Evolutionary conservation across 2,113 vertebrate species (phyloP), one percentile per base, ranked within the genome.

Genomic region (Phalacrocorax aristotelis): DNA sequence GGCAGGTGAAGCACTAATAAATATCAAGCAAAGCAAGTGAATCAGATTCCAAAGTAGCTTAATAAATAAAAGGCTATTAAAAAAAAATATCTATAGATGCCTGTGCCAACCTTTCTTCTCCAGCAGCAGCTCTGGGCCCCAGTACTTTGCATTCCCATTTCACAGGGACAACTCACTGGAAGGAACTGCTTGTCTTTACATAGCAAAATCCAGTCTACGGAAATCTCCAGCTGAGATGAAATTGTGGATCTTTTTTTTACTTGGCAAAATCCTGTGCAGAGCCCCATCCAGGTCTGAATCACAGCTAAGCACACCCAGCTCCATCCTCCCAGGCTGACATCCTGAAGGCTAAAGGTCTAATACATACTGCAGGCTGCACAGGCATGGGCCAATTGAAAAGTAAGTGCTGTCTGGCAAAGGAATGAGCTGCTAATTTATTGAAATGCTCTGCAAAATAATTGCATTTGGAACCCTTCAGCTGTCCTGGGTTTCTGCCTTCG

Each of bases 61-160:
- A 66, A 91, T 94, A 97, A 95, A 97, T 93, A 94, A 94, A 94
- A 95, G 62, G 81, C 70, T 95, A 83, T 90, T 94, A 40, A 79
- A 91, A 71, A 48, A 38, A 17, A 38, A 10, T 19, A 48, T 62
- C 40, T 83, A 36, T 44, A 79, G 74, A 25, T 66, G 74, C 38
- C 88, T 1, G 0, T 72, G 87, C 82, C 87, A 96, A 16, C 38
- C 26, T 74, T 76, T 44, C 54, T 74, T 57, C 65, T 36, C 38
- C 49, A 54, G 58, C 88, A 82, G 49, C 75, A 49, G 16, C 52
- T 79, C 64, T 42, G 38, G n/a, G 42, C 3, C 1, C 87, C 38
- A 21, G 25, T 5, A 5, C 62, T 90, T 46, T 4, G 30, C 42
- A 48, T 87, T 84, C 62, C 48, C 29, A 4, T 46, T 70, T 80